phyloP scores from a whole-genome alignment of 2,797 vertebrate species.

The Gymnoscopelus braueri region DNA sequence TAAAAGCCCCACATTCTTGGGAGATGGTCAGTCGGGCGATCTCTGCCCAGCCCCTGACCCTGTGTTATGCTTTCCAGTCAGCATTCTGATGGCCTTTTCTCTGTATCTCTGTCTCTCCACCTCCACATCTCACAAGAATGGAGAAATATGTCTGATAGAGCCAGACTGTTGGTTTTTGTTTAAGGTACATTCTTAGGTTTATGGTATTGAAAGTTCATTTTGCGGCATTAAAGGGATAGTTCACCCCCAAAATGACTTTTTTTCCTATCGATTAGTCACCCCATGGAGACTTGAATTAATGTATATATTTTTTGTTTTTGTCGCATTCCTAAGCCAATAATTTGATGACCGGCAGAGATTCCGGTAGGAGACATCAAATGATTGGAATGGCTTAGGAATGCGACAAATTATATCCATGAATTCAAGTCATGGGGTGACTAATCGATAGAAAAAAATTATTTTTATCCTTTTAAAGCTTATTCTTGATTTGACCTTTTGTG shows the following conservation, averaged over 20 bases:
- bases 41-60: conserved; percentile 48
- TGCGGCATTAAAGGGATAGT: not conserved
- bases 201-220: not conserved
- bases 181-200: too few relatives aligned
- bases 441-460: too few relatives aligned
- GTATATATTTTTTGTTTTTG: too few relatives aligned
- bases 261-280: too few relatives aligned
- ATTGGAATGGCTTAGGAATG: not conserved
- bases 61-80: conserved; percentile 67
- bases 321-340: too few relatives aligned
- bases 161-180: too few relatives aligned
- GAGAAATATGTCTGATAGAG: too few relatives aligned
- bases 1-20: conserved; percentile 39
- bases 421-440: too few relatives aligned
- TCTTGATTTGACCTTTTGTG: not conserved
- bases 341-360: too few relatives aligned
- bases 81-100: conserved; percentile 12
- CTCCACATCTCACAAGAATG: not conserved
- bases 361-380: not conserved
- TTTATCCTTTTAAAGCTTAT: not conserved
- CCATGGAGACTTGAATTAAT: too few relatives aligned
- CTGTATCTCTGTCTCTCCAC: conserved; percentile 17
- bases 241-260: too few relatives aligned
- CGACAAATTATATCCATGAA: too few relatives aligned
- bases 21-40: conserved; percentile 19